Evolutionary conservation across 1,140 invertebrate species (phyloP), one percentile per base, ranked within the genome.

Genomic region (Mamestra configurata): DNA sequence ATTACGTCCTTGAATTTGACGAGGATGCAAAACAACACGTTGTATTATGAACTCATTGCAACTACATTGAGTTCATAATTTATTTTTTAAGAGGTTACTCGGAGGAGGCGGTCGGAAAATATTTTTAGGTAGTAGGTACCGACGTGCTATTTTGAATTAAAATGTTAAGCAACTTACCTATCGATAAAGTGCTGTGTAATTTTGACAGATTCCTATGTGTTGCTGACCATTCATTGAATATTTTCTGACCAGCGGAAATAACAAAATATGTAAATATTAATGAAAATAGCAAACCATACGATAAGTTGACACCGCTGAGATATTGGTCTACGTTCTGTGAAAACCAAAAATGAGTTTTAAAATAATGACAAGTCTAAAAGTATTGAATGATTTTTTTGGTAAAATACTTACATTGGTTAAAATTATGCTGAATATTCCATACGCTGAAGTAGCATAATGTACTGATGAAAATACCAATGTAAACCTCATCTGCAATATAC

Each of bases 401-500:
- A 27, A 0, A 55, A 10, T 59, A 59, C 55, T 59, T 5, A 59
- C 55, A 31, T 22, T 2, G 0, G 18, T 18, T 10, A 5, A 4
- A 59, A 13, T 59, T 4, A 27, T 31, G 6, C 4, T 4, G 13
- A 59, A 31, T 11, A 59, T 59, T 11, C 22, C 24, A 13, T 31
- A 59, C 11, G 55, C 22, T 4, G 22, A 27, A 31, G 20, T 27
- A 31, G 31, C 22, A 59, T 31, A 27, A 15, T 59, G 18, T 5
- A 59, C 11, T 13, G 55, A 27, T 31, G 24, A 27, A 13, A 59
- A 13, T 8, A 10, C 22, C 55, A 59, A 15, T 31, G 55, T 7
- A 59, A 59, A 59, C 15, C 18, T 13, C 55, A 59, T 59, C 55
- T 59, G 55, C 27, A 59, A 59, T 2, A 64, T 3, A 18, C 6